Percentiles rank a stretch among this genome's conserved stretches.
These are phyloP conservation scores for Pteromalus puparum DNA, from an alignment of 1,140 invertebrate species.

Conservation along the genomic window DNA sequence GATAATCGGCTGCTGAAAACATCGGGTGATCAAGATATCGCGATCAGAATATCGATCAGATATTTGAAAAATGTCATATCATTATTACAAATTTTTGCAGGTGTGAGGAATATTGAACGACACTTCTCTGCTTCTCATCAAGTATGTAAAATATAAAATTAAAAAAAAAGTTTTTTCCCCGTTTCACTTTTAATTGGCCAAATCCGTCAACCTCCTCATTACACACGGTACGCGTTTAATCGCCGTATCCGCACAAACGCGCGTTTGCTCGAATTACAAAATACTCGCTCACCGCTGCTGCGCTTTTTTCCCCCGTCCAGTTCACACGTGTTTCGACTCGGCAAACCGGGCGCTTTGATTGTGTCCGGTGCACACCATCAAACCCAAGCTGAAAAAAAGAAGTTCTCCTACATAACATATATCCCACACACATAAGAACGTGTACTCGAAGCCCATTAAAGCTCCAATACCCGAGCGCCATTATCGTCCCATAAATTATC, in stretches of 20 bases:
- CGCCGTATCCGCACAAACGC: neutral
- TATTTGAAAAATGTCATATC: no score
- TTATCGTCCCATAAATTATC: slow-evolving; percentile 27
- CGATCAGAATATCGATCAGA: no score
- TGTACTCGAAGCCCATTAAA: slow-evolving; percentile 16
- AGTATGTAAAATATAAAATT: no score
- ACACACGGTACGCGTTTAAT: neutral
- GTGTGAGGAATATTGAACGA: no score
- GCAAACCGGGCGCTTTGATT: neutral
- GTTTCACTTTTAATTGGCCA: no score
- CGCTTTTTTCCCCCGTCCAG: neutral
- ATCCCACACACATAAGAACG: neutral
- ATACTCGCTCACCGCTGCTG: neutral
- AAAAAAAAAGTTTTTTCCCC: no score
- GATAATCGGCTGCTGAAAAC: neutral
- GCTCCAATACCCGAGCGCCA: slow-evolving; percentile 14
- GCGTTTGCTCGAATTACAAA: neutral
- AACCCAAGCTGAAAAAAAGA: neutral
- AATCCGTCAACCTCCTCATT: neutral
- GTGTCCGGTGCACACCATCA: no score
- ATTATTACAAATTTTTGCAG: no score
- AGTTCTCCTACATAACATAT: neutral
- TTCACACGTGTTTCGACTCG: neutral
- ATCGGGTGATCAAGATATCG: neutral
- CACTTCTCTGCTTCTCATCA: no score